Evolutionary conservation across 2,888 invertebrate genomes (phyloP).

Genomic region (Mamestra brassicae): DNA sequence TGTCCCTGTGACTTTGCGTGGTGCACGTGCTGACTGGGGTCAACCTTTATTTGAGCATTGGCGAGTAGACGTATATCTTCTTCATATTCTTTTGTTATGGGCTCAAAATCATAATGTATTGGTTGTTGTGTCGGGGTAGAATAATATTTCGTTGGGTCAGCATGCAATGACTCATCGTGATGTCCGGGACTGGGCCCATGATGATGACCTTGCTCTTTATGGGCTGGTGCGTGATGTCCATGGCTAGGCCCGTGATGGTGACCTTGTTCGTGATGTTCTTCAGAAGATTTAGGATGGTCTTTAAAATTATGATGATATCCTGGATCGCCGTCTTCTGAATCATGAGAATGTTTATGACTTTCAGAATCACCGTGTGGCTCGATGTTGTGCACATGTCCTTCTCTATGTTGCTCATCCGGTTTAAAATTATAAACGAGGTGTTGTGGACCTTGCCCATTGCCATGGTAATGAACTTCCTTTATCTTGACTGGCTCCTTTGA

Average conservation of each 20-base stretch:
- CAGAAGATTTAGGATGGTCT: conserved; percentile 49
- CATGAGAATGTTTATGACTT: conserved; percentile 47
- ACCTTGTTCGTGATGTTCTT: conserved; percentile 59
- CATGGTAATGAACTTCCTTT: conserved; percentile 75
- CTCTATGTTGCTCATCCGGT: conserved; percentile 70
- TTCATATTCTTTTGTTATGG: conserved; percentile 77
- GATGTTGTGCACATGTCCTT: conserved; percentile 55
- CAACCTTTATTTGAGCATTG: conserved; percentile 77
- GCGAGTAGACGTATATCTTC: conserved; percentile 78
- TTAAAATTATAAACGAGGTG: conserved; percentile 78
- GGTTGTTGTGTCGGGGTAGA: conserved; percentile 62
- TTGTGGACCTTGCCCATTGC: conserved; percentile 75
- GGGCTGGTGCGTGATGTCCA: conserved; percentile 52
- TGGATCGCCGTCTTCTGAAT: conserved; percentile 63
- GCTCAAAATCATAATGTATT: conserved; percentile 70
- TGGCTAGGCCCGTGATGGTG: conserved; percentile 46
- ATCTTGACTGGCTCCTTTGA: conserved; percentile 77
- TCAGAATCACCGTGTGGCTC: conserved; percentile 63
- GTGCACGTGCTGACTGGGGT: conserved; percentile 78
- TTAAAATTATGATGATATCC: conserved; percentile 56
- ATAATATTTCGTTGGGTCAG: conserved; percentile 55
- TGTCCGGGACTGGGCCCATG: conserved; percentile 41
- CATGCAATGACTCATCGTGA: conserved; percentile 37
- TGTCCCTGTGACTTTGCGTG: conserved; percentile 50
- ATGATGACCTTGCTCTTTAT: conserved; percentile 52